phyloP scores from a whole-genome alignment of 2,888 invertebrate species.

The Standfussiana lucernea region DNA sequence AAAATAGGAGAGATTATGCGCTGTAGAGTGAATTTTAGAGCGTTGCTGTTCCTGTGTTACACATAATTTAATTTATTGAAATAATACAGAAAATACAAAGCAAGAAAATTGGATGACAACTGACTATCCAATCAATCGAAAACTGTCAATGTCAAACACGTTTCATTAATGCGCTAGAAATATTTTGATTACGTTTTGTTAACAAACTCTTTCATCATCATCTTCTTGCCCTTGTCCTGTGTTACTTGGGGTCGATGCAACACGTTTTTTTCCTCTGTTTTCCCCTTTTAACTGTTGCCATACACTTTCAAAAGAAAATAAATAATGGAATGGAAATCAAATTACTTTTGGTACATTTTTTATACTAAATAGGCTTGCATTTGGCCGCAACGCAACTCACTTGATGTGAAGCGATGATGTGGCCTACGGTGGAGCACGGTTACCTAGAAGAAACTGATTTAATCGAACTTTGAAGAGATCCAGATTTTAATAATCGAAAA shows the following conservation, averaged over 20 bases:
- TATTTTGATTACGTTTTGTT: conserved; percentile 22
- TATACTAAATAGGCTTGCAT: too few species aligned
- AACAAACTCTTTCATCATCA: background rate
- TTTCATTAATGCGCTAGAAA: conserved; percentile 40
- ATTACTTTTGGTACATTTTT: too few species aligned
- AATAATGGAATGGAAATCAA: too few species aligned
- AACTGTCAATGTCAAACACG: conserved; percentile 60
- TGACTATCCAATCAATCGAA: conserved; percentile 63
- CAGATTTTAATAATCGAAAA: too few species aligned
- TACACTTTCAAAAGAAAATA: background rate
- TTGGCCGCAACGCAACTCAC: too few species aligned
- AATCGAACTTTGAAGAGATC: too few species aligned
- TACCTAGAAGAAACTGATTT: too few species aligned
- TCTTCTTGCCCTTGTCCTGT: background rate
- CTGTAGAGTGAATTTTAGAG: conserved; percentile 42
- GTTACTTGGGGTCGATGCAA: background rate
- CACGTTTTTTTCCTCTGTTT: background rate
- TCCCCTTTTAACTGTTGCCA: background rate
- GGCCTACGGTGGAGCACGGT: too few species aligned
- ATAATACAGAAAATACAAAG: conserved; percentile 61
- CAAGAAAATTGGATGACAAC: conserved; percentile 58
- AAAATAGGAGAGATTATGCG: conserved; percentile 31
- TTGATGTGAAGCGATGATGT: too few species aligned
- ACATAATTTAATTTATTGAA: conserved; percentile 62
- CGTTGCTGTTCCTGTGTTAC: conserved; percentile 26